Evolutionary conservation across 2,888 invertebrate species (phyloP).

Genomic region (Aquatica leii): DNA sequence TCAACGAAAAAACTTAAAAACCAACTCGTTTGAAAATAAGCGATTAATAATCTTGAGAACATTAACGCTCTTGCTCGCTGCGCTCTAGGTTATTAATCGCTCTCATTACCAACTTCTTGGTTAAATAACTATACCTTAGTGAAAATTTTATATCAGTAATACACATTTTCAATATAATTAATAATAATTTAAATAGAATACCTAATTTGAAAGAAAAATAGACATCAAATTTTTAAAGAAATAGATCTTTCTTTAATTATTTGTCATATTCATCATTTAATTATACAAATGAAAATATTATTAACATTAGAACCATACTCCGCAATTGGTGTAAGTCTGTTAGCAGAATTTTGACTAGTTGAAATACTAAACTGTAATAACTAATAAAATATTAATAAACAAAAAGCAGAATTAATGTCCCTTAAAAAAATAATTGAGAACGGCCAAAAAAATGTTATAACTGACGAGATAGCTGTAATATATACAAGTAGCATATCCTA

Average conservation of each 20-base stretch:
- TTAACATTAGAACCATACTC: neutral
- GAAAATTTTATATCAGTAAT: neutral
- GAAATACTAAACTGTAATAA: no score
- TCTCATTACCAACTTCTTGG: neutral
- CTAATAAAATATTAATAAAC: no score
- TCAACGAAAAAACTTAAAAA: no score
- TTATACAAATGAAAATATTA: no score
- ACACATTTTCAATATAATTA: no score
- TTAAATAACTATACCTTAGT: neutral
- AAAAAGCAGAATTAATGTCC: neutral
- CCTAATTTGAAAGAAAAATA: neutral
- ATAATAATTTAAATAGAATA: no score
- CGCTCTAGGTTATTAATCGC: no score
- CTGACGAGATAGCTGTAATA: neutral
- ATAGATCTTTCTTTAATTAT: neutral
- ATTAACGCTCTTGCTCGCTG: no score
- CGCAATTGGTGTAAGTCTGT: neutral
- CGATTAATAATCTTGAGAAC: no score
- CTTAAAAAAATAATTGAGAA: neutral
- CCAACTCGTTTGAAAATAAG: no score
- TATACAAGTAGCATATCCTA: no score
- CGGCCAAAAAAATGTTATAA: neutral
- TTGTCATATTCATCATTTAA: neutral
- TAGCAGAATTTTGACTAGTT: neutral
- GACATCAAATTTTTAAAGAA: neutral